Evolutionary conservation across 1,140 invertebrate species (phyloP), one percentile per base, ranked within the genome.

Genomic region (Spodoptera frugiperda): DNA sequence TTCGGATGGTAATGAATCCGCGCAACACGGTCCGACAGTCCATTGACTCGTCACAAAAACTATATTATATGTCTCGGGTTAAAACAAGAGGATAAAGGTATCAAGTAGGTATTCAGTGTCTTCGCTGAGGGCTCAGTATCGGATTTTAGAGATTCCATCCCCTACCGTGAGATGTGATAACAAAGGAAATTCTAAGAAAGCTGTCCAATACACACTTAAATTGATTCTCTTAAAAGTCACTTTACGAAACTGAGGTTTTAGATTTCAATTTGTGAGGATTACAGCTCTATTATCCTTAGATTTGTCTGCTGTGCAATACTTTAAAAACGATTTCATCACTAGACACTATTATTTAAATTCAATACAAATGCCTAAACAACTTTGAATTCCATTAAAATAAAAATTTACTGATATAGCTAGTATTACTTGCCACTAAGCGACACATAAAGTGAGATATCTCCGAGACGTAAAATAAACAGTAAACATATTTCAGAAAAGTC

Each of bases 61-160:
- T 63, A 17, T 33, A 3, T 44, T 63, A 17, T 53, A 53, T 68
- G 65, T 51, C 33, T 68, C 11, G 48, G 21, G 65, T 53, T 12
- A 68, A 68, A 68, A 33, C 48, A 68, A 68, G 25, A 53, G 65
- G 65, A 68, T 68, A 51, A 68, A 68, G 65, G 65, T 68, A n/a
- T 68, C 48, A 68, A 33, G 63, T 67, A 48, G 65, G 49, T 25
- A 25, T 17, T 33, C n/a, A 53, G 19, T 53, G 65, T 33, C 65
- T 68, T 68, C 53, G 65, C 49, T 67, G 44, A 12, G 63, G 59
- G 65, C 39, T 68, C 65, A 68, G 48, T 51, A 68, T 53, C 12
- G 63, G 48, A 51, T 53, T 65, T 53, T 68, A 48, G 21, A 68
- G 21, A 51, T 68, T 68, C 53, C 48, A 51, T 15, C 19, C 48